Conservation (phyloP, 2,888 invertebrate genomes). For the Thumatha senex region DNA sequence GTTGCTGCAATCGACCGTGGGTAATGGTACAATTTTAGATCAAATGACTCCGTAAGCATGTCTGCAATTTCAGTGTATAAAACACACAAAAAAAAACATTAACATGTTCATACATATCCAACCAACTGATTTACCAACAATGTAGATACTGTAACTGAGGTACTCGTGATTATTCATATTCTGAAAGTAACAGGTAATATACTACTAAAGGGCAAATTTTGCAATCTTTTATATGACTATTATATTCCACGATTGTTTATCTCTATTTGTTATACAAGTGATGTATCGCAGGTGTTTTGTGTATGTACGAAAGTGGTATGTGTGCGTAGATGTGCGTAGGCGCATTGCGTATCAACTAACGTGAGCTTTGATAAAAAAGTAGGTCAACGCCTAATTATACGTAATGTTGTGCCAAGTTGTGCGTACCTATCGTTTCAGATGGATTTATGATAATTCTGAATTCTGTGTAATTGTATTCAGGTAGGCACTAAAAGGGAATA, state of each 20-base stretch:
- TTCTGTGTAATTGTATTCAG: constrained; percentile 39
- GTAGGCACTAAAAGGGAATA: background rate
- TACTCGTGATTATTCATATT: too few relatives aligned
- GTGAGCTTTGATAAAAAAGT: constrained; percentile 66
- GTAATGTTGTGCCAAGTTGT: constrained; percentile 67
- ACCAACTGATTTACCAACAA: too few relatives aligned
- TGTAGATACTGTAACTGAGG: too few relatives aligned
- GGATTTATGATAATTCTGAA: constrained; percentile 22
- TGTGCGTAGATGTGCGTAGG: constrained; percentile 41
- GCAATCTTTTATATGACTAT: background rate
- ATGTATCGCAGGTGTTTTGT: constrained; percentile 23
- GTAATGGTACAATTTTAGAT: too few relatives aligned
- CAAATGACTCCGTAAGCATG: too few relatives aligned
- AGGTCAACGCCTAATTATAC: constrained; percentile 72
- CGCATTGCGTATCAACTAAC: constrained; percentile 45
- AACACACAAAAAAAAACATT: too few relatives aligned
- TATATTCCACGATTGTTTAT: constrained; percentile 27
- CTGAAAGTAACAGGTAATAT: background rate
- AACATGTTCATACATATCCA: too few relatives aligned
- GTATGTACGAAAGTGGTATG: constrained; percentile 15
- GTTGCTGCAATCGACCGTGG: too few relatives aligned
- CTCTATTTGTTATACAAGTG: constrained; percentile 14
- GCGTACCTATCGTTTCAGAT: constrained; percentile 37
- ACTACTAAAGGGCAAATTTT: background rate
- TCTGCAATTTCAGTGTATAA: too few relatives aligned